Conservation (phyloP, 2,888 invertebrate genomes). For the Epinotia nisella region DNA sequence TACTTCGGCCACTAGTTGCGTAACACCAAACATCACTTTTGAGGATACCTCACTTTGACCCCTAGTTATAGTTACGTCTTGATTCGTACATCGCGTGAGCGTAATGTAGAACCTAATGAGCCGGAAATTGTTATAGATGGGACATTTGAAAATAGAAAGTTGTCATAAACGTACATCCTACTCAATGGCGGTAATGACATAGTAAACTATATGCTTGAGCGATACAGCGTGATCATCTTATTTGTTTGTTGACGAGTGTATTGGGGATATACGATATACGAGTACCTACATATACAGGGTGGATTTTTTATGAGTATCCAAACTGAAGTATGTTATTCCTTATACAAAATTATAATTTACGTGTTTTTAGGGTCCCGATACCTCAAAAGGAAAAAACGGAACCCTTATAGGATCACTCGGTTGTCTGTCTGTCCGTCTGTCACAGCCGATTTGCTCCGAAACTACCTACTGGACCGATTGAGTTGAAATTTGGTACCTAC, state of each 20-base stretch:
- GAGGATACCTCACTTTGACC: conserved; percentile 42
- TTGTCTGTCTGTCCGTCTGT: too few species aligned
- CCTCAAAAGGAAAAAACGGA: too few species aligned
- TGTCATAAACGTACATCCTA: conserved; percentile 38
- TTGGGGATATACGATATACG: not conserved
- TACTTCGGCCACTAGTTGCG: conserved; percentile 11
- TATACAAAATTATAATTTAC: too few species aligned
- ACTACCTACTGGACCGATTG: too few species aligned
- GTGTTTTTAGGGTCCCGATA: too few species aligned
- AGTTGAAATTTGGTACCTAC: too few species aligned
- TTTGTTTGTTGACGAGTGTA: conserved; percentile 5
- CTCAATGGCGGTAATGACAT: conserved; percentile 31
- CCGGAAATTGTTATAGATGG: conserved; percentile 42
- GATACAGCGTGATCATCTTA: not conserved
- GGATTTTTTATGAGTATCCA: too few species aligned
- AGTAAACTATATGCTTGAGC: conserved; percentile 7
- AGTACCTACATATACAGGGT: too few species aligned
- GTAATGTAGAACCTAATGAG: conserved; percentile 40
- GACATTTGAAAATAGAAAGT: conserved; percentile 44
- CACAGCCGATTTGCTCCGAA: too few species aligned
- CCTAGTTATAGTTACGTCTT: conserved; percentile 39
- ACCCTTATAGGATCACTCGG: too few species aligned
- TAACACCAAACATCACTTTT: conserved; percentile 40
- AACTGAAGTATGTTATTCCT: too few species aligned
- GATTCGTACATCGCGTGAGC: conserved; percentile 44